phyloP scores from a whole-genome alignment of 2,888 invertebrate species.

The Sarcophaga variegata region DNA sequence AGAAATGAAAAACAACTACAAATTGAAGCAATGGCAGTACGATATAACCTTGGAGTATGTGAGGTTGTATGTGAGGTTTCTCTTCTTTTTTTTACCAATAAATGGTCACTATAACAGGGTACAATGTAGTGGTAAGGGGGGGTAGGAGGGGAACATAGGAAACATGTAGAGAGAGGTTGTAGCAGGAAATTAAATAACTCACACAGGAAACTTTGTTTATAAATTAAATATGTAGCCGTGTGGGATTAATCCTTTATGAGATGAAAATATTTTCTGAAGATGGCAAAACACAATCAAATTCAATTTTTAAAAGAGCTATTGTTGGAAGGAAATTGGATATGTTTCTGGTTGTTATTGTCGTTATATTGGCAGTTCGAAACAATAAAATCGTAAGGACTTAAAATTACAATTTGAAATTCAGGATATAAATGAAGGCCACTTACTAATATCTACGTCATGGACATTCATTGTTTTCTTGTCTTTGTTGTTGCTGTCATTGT shows the following conservation, averaged over 20 bases:
- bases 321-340: too few species aligned
- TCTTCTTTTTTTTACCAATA: conserved; percentile 20
- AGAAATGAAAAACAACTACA: neutral
- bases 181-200: conserved; percentile 43
- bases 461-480: too few species aligned
- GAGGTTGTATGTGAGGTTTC: neutral
- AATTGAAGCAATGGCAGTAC: neutral
- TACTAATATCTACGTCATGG: too few species aligned
- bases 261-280: neutral
- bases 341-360: too few species aligned
- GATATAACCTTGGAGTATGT: neutral
- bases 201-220: conserved; percentile 42
- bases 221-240: neutral
- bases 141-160: neutral
- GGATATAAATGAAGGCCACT: too few species aligned
- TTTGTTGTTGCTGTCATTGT: too few species aligned
- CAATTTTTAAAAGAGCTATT: too few species aligned
- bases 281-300: too few species aligned
- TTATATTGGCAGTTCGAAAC: too few species aligned
- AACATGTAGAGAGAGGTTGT: neutral
- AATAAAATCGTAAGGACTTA: too few species aligned
- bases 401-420: too few species aligned
- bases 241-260: neutral
- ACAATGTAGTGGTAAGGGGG: neutral
- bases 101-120: neutral